Evolutionary conservation across 2,888 invertebrate species (phyloP).

Genomic region (Stenodera caucasica): DNA sequence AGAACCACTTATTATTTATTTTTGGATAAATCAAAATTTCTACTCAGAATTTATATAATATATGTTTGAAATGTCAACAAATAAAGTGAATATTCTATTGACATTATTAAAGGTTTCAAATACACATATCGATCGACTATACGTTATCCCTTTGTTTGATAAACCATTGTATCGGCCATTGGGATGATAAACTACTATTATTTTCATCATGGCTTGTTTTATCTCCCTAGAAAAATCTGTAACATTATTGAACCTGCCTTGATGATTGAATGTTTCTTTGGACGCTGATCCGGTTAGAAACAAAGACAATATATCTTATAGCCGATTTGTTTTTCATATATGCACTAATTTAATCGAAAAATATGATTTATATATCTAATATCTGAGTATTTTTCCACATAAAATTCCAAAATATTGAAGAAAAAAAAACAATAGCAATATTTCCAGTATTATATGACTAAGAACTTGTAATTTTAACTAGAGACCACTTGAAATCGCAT

Average conservation of each 20-base stretch:
- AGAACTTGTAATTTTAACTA: slow-evolving; percentile 18
- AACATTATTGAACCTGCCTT: slow-evolving; percentile 29
- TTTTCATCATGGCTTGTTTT: slow-evolving; percentile 29
- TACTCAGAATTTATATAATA: too few species aligned
- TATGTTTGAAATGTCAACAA: slow-evolving; percentile 35
- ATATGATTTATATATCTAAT: slow-evolving; percentile 19
- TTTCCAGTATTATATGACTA: slow-evolving; percentile 1
- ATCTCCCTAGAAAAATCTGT: slow-evolving; percentile 28
- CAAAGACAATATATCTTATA: slow-evolving; percentile 29
- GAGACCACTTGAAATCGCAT: slow-evolving; percentile 18
- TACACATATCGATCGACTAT: slow-evolving; percentile 26
- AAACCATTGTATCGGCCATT: slow-evolving; percentile 41
- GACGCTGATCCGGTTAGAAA: slow-evolving; percentile 26
- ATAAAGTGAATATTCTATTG: slow-evolving; percentile 42
- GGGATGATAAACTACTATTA: slow-evolving; percentile 38
- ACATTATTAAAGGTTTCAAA: slow-evolving; percentile 40
- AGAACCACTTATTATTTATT: slow-evolving; percentile 25
- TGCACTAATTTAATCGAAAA: slow-evolving; percentile 26
- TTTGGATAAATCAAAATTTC: neutral
- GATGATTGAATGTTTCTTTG: slow-evolving; percentile 30
- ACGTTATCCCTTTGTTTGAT: slow-evolving; percentile 42
- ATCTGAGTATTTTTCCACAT: neutral
- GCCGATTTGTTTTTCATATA: slow-evolving; percentile 28
- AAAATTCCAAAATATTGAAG: neutral
- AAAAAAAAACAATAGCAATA: neutral